Evolutionary conservation across 2,888 invertebrate genomes (phyloP), one percentile per base, ranked within the genome.

Genomic region (Cordilura impudica): DNA sequence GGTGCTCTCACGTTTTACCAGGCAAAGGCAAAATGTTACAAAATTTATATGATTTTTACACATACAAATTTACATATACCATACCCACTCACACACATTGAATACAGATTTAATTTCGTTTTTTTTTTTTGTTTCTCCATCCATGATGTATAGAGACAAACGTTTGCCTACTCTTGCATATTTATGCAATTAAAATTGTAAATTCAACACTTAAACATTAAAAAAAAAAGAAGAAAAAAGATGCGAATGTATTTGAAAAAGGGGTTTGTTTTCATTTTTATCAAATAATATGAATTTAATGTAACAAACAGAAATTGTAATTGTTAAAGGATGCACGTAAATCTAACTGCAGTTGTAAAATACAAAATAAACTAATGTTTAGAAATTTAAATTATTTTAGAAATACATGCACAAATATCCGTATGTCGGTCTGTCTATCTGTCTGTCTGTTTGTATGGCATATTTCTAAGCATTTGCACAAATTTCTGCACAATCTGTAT

Each of bases 131-230:
- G 23, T 14, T 51, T 23, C 23, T 7, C 21, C 2, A 14, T 19
- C 43, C 53, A 16, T 45, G 45, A 45, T 47, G 67, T 35, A 75
- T 63, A 63, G n/a, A n/a, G n/a, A n/a, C 71, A 75, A 75, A 75
- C 71, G 71, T 79, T 75, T 79, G 79, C 61, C 75, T 75, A 79
- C 82, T 82, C 81, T 81, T 84, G 85, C 85, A 84, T 86, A 85
- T 86, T 87, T 87, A 87, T 87, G 87, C 87, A 87, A 87, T 86
- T 87, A 87, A 87, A 87, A 87, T 87, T 87, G 87, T 85, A 87
- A 86, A 87, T 87, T 84, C 85, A 84, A 84, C 78, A 77, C 70
- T 56, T 66, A 71, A 73, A 67, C 23, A 78, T 75, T 77, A 49
- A 71, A 49, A 73, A 51, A 69, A 43, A 63, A 18, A 72, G 19